Percentiles rank a stretch among this genome's conserved stretches.
phyloP scores from a whole-genome alignment of 2,797 vertebrate species.

The Miichthys miiuy region DNA sequence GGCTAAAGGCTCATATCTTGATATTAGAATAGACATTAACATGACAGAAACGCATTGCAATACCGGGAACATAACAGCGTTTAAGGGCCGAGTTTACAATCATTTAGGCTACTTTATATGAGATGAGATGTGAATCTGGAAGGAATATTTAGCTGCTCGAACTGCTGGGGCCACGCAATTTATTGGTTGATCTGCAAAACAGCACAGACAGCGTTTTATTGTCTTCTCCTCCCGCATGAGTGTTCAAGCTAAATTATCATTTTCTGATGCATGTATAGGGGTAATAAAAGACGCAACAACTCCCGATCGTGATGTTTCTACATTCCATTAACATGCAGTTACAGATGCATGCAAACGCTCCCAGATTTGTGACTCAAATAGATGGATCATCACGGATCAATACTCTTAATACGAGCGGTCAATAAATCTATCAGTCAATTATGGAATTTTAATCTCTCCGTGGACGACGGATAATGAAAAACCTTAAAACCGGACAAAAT shows the following conservation, averaged over 20 bases:
- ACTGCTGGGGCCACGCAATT: slow-evolving; percentile 64
- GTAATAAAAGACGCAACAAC: slow-evolving; percentile 71
- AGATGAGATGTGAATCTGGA: slow-evolving; percentile 71
- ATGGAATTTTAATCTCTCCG: slow-evolving; percentile 54
- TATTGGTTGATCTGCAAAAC: slow-evolving; percentile 77
- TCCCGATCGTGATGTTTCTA: slow-evolving; percentile 67
- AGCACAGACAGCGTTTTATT: slow-evolving; percentile 75
- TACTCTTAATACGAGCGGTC: slow-evolving; percentile 64
- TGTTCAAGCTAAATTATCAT: slow-evolving; percentile 77
- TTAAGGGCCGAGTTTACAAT: slow-evolving; percentile 73
- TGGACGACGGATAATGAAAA: slow-evolving; percentile 29
- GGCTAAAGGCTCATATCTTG: slow-evolving; percentile 62
- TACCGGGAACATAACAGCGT: slow-evolving; percentile 64
- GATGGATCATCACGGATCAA: slow-evolving; percentile 75
- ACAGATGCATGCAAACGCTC: slow-evolving; percentile 64
- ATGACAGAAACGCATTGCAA: slow-evolving; percentile 62
- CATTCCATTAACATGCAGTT: slow-evolving; percentile 71
- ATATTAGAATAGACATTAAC: slow-evolving; percentile 77
- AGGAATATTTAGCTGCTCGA: slow-evolving; percentile 67
- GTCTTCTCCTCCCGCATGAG: slow-evolving; percentile 71
- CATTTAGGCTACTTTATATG: slow-evolving; percentile 67
- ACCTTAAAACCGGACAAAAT: slow-evolving; percentile 19
- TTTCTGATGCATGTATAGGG: slow-evolving; percentile 68
- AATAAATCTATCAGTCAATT: slow-evolving; percentile 76
- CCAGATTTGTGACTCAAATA: slow-evolving; percentile 61